Evolutionary conservation across 2,797 vertebrate genomes (phyloP), one percentile per base, ranked within the genome.

Genomic region (Eurystomus glaucurus): DNA sequence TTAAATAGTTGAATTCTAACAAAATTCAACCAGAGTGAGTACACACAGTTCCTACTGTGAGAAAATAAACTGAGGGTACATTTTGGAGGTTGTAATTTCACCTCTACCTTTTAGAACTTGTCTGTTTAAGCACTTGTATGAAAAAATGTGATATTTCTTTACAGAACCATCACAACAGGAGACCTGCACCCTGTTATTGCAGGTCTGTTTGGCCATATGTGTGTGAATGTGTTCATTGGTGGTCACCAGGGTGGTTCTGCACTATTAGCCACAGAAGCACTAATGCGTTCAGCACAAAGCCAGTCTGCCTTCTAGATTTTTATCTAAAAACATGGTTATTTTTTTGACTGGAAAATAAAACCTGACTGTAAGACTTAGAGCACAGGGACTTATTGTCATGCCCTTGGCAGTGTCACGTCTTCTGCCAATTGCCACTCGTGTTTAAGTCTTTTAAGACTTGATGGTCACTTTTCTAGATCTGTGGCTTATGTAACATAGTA

Each of bases 81-180:
- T 80, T 74, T 80, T 57, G 29, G 66, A 75, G 74, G 48, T 33
- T 94, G 78, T 76, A 92, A 65, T 68, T 81, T 92, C 45, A 62
- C 58, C 52, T 83, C 65, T 83, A 90, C 23, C 10, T 88, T 86
- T 76, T 66, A 33, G 64, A 60, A 72, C 33, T 79, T 75, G 14
- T 80, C 17, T 94, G n/a, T 68, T 92, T 74, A 85, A 91, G 41
- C 77, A 93, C 70, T 55, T 7, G 6, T 46, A 20, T 51, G 62
- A 70, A 33, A 83, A 68, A 76, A 7, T 45, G 57, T 77, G 60
- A 2, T 85, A 52, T 75, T 95, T 93, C 83, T 68, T 48, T 72
- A 58, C 31, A 46, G 58, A 76, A 48, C 25, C 26, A 39, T 72
- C 10, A 13, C 3, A 9, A 6, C 0, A 11, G 33, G 78, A 61